Evolutionary conservation across 2,888 invertebrate genomes (phyloP).

Genomic region (Macrosoma leucophasiata): DNA sequence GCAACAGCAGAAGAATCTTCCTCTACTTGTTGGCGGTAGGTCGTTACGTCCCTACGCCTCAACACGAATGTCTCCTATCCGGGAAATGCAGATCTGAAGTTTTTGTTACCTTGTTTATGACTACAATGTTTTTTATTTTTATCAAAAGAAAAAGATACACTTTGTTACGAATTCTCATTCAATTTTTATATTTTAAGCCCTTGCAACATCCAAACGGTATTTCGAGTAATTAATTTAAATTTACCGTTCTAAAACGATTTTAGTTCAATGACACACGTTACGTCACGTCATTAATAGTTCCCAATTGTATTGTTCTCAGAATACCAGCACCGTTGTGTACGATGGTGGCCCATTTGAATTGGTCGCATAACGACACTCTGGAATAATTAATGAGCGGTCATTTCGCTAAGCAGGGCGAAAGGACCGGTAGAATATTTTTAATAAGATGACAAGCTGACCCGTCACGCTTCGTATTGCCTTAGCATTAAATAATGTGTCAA

Average conservation of each 20-base stretch:
- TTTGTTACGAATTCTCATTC: too few species aligned
- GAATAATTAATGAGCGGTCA: conserved; percentile 57
- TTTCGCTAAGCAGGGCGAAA: conserved; percentile 27
- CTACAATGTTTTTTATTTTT: too few species aligned
- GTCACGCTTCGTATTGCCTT: too few species aligned
- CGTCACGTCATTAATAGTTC: conserved; percentile 57
- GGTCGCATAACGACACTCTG: conserved; percentile 42
- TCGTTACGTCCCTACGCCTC: too few species aligned
- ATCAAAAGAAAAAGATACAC: too few species aligned
- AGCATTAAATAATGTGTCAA: too few species aligned
- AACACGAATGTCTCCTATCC: too few species aligned
- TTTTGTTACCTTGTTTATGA: conserved; percentile 5
- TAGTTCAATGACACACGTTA: conserved; percentile 35
- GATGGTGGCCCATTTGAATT: conserved; percentile 45
- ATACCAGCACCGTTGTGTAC: conserved; percentile 53
- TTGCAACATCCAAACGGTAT: conserved; percentile 4
- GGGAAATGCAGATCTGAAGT: conserved; percentile 8
- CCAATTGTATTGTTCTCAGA: conserved; percentile 66
- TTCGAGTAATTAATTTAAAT: conserved; percentile 7
- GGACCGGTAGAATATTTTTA: conserved; percentile 33
- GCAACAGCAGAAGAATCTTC: too few species aligned
- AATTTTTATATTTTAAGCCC: too few species aligned
- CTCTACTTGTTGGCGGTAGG: too few species aligned
- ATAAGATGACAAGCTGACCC: conserved; percentile 26
- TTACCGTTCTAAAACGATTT: conserved; percentile 20